Base-by-base conservation (phyloP, 2,888 invertebrate species). In the Leucoma salicis region DNA sequence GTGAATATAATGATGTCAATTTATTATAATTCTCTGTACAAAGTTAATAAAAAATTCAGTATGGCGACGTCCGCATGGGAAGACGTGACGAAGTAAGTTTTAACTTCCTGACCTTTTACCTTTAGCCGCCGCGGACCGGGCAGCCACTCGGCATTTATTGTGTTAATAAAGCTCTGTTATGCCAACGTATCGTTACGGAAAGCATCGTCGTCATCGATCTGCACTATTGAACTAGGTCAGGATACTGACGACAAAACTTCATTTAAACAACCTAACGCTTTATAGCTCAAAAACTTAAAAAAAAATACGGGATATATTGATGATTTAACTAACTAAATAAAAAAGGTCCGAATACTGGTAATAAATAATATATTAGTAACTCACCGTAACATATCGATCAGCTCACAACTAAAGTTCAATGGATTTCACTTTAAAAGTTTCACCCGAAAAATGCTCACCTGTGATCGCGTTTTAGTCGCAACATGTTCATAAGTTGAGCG, bases 351-450 rank as follows among this genome's bases (percentile, higher is more conserved):
- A 74, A 77, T 70, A 71, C 65, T 58, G 53, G 50, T 66, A 59
- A 70, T 79, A 72, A 80, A 78, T 78, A 70, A 77, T 76, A 45
- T 67, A 73, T 64, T 57, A 69, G 61, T 61, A 66, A 74, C 76
- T 78, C 57, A 78, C 78, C 77, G 68, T 66, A 65, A 66, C 12
- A 72, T 77, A 80, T 81, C 74, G 78, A 79, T 78, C 72, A 66
- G n/a, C 68, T 36, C 55, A 57, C 64, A 60, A 48, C 46, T 13
- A 70, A 70, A 71, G 74, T 76, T 74, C 75, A 69, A 73, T 76
- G 71, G 78, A 73, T 77, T 68, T 73, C 75, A 76, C 77, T 74
- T 73, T 59, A 70, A 72, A 74, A 74, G 76, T 76, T 71, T 72
- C 70, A 70, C 58, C 66, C 53, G 55, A 63, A 65, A 56, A 65